These are phyloP conservation scores for Tragopan temminckii DNA, from an alignment of 2,797 vertebrate genomes.

Conservation along the genomic window DNA sequence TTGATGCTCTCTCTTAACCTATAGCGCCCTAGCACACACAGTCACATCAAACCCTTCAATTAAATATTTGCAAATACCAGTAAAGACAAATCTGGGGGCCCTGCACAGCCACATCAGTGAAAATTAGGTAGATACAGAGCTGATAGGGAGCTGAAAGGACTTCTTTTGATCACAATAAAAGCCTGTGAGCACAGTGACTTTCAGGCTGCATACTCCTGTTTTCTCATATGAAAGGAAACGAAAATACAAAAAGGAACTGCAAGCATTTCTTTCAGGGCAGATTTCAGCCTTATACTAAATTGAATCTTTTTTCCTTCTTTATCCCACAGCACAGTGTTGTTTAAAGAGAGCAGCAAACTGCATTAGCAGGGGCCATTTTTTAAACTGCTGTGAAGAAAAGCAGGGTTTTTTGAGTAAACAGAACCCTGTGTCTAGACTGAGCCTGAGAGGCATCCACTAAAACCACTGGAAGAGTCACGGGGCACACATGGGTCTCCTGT, in stretches of 20 bases:
- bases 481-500: not conserved
- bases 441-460: not conserved
- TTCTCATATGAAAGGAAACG: not conserved
- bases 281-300: not conserved
- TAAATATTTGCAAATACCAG: constrained; percentile 33
- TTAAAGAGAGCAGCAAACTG: not conserved
- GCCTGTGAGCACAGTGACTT: not conserved
- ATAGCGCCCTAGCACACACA: not conserved
- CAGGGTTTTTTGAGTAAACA: not conserved
- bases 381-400: constrained; percentile 14
- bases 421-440: not conserved
- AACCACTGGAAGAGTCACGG: not conserved
- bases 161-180: constrained; percentile 5
- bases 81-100: not conserved
- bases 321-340: too few relatives aligned
- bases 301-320: not conserved
- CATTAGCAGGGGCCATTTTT: not conserved
- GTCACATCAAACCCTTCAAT: not conserved
- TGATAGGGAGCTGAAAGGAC: not conserved
- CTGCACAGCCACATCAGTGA: not conserved
- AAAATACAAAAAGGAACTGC: not conserved
- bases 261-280: not conserved
- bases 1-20: not conserved
- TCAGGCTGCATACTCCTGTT: not conserved
- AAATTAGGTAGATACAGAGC: not conserved